Base-by-base conservation (phyloP, 2,888 invertebrate genomes). In the Drosophila sordidapex region DNA sequence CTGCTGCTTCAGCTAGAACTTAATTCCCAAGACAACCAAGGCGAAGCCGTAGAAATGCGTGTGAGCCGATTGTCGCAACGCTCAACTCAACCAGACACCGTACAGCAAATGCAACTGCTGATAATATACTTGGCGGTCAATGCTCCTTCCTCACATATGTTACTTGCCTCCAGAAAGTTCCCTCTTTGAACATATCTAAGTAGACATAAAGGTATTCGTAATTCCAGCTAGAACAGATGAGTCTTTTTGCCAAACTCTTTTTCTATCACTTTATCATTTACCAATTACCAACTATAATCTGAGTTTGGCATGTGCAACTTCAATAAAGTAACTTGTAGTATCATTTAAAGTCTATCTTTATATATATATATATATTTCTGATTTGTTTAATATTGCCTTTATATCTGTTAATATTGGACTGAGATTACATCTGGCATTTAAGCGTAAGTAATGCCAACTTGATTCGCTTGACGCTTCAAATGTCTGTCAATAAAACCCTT, bases 31-130 rank as follows among this genome's bases (percentile, higher is more conserved):
- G 74, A 64, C 54, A 70, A 65, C 56, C 33, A 52, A 51, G 36
- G 53, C 8, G 85, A 87, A 80, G 85, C 85, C 83, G 21, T 77
- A 75, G 60, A 71, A 84, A 53, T 35, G 71, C 71, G 69, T 74
- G 82, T 76, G 83, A 82, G 73, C 85, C 68, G 69, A 74, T 77
- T 82, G 83, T 73, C 51, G 64, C 72, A 66, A 60, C 70, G 7
- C 40, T 46, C 46, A 46, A 15, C 48, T 61, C 48, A 59, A n/a
- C 53, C 33, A 56, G 54, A 54, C 51, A 46, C 43, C 52, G 67
- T 27, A 35, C 52, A 48, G 33, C 46, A 53, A 66, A 62, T 43
- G 61, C 57, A 70, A 58, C 64, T 63, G 48, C 46, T 78, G 43
- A 46, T 66, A 53, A 53, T 74, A 27, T 18, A 18, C 40, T 53